Evolutionary conservation across 2,113 vertebrate genomes (phyloP).

Genomic region (Malurus alboscapulatus): DNA sequence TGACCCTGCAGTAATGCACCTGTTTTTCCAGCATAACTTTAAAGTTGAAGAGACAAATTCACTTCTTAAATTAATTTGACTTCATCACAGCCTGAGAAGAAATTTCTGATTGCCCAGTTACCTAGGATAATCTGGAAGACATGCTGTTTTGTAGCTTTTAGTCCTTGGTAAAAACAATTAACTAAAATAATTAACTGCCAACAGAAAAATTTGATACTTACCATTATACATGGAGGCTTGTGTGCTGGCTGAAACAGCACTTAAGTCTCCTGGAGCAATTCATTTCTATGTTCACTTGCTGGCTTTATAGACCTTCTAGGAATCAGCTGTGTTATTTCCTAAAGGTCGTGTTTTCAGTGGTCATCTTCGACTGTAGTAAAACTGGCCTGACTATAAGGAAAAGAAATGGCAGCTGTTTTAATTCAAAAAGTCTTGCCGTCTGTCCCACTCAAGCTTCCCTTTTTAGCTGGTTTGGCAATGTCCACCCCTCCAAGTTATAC

Average conservation of each 20-base stretch:
- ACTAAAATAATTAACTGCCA: background rate
- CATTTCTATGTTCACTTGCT: background rate
- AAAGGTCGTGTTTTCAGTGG: background rate
- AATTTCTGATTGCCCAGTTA: background rate
- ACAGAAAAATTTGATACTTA: background rate
- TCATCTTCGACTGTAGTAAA: background rate
- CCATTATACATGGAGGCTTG: accelerated
- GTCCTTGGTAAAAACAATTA: background rate
- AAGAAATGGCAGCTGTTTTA: background rate
- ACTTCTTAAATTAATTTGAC: background rate
- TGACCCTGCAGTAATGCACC: background rate
- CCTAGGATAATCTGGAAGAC: background rate
- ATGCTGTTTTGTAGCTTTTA: background rate
- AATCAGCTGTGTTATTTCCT: background rate
- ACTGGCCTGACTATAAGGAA: background rate
- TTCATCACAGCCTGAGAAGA: background rate
- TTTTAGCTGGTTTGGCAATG: background rate
- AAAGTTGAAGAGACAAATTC: background rate
- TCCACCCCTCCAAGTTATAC: background rate
- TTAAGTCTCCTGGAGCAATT: background rate
- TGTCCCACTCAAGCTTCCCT: background rate
- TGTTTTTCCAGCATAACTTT: background rate
- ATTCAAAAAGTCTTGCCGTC: background rate
- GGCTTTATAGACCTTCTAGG: background rate
- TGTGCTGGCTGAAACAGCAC: background rate